phyloP scores from a whole-genome alignment of 2,113 vertebrate genomes.

The Saimiri boliviensis region DNA sequence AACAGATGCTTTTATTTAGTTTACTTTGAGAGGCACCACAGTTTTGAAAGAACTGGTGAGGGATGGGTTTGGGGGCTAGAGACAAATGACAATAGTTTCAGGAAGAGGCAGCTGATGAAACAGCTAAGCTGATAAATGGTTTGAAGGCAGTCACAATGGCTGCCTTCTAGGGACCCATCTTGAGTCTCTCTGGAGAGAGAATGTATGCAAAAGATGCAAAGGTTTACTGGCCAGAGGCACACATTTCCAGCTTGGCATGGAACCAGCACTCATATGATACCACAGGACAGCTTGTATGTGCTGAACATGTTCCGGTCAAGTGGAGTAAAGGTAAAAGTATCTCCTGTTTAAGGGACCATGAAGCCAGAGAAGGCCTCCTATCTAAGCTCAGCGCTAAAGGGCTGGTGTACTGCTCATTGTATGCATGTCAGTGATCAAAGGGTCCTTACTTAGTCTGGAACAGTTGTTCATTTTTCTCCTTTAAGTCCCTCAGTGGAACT shows the following conservation, averaged over 20 bases:
- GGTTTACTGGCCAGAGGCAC: constrained; percentile 18
- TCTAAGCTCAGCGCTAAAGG: background rate
- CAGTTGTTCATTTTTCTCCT: background rate
- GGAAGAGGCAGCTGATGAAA: constrained; percentile 5
- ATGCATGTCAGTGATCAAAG: background rate
- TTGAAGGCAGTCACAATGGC: background rate
- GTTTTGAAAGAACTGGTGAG: constrained; percentile 3
- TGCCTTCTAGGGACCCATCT: constrained; percentile 6
- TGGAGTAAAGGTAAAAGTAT: constrained; percentile 30
- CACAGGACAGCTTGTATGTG: background rate
- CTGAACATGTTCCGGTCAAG: constrained; percentile 2
- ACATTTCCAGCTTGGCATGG: constrained; percentile 11
- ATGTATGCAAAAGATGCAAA: constrained; percentile 21
- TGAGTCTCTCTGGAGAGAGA: background rate
- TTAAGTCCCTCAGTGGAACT: background rate
- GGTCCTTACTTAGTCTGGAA: background rate
- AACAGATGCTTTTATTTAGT: background rate
- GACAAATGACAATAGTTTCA: background rate
- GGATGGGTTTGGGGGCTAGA: background rate
- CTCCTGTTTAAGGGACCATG: constrained; percentile 8
- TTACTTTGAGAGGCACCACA: background rate
- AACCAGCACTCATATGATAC: background rate
- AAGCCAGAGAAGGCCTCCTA: background rate
- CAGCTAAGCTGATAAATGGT: constrained; percentile 7
- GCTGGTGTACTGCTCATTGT: background rate